phyloP scores from a whole-genome alignment of 2,888 invertebrate species.

The Theretra japonica region DNA sequence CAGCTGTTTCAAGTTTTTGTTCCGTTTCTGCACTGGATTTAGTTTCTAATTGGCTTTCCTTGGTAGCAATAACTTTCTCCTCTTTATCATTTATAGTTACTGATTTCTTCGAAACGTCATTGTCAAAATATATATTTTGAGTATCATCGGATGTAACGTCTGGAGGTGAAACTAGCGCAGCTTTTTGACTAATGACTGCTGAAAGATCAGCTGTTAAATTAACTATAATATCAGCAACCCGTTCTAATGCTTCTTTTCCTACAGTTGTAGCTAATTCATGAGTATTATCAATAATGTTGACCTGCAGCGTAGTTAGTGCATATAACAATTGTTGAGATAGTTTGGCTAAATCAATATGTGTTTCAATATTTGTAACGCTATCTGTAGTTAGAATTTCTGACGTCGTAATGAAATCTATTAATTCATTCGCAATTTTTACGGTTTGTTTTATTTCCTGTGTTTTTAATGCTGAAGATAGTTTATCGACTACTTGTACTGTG shows the following conservation, averaged over 20 bases:
- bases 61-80: not conserved
- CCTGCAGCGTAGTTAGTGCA: constrained; percentile 27
- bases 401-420: not conserved
- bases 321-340: constrained; percentile 4
- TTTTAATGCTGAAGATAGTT: constrained; percentile 14
- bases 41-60: no score
- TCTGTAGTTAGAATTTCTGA: not conserved
- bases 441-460: constrained; percentile 21
- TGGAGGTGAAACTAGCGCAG: not conserved
- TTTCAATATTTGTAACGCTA: not conserved
- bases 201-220: constrained; percentile 4
- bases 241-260: constrained; percentile 45
- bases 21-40: no score
- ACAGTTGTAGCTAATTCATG: constrained; percentile 42
- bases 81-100: not conserved
- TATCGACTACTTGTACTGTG: constrained; percentile 15
- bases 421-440: constrained; percentile 13
- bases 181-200: not conserved
- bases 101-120: no score
- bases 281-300: constrained; percentile 47
- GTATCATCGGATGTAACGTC: not conserved
- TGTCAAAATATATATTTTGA: not conserved
- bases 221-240: not conserved
- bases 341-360: not conserved
- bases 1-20: no score